Evolutionary conservation across 1,140 invertebrate species (phyloP), one percentile per base, ranked within the genome.

Genomic region (Sarcophaga peregrina): DNA sequence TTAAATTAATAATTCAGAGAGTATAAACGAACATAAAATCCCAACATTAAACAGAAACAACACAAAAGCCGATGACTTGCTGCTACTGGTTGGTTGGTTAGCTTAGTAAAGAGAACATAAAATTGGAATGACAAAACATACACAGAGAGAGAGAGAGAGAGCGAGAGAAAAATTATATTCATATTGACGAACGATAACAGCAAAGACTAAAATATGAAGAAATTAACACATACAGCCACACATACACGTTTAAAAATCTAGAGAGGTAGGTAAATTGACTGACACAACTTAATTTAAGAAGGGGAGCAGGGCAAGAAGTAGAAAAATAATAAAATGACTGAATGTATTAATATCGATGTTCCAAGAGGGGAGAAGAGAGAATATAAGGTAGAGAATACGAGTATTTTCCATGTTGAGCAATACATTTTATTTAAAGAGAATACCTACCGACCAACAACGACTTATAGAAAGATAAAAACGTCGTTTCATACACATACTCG

Each of bases 401-500:
- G 25, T 37, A 37, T 37, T 37, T 4, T 37, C 25, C 25, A 37
- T 37, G 4, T 37, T 37, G 25, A 37, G 25, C 25, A 37, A 37
- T 37, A 37, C 25, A 37, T 4, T 37, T 37, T 37, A 37, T 37
- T 1, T 37, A 2, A 4, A 37, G 25, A 37, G 25, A 68, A 68
- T n/a, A 68, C 62, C 62, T 17, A 78, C n/a, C 17, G 25, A 46
- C 73, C 9, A 45, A 45, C 37, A 74, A 76, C 47, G 75, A 78
- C 75, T 78, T 78, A 78, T 48, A 78, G 75, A 78, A 52, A 78
- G 75, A 78, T 78, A 78, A 78, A 47, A 78, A 78, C 48, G 10
- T 50, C 48, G 25, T 37, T 37, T 20, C 75, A 78, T 50, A 78
- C 74, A n/a, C 46, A 47, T 52, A 20, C 75, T 15, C 50, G 17